These are phyloP conservation scores for Sebastes ruberrimus DNA, from an alignment of 2,797 vertebrate genomes.

Conservation along the genomic window DNA sequence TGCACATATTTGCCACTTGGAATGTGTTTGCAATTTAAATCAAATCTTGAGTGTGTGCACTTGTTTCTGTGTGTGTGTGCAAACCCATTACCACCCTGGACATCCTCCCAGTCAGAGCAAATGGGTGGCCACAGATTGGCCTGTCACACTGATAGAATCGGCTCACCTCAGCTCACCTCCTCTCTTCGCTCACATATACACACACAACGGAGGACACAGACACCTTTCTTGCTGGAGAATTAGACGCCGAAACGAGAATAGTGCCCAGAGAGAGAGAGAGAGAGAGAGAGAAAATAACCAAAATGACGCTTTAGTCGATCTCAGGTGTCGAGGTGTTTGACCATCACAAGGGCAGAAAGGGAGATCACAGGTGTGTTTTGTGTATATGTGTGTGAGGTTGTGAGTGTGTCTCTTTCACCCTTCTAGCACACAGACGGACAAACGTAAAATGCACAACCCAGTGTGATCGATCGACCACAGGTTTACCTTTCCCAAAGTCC, in stretches of 20 bases:
- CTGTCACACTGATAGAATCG: constrained; percentile 74
- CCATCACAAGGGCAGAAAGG: constrained; percentile 38
- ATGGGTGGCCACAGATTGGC: constrained; percentile 66
- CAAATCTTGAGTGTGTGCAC: background rate
- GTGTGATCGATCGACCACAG: constrained; percentile 43
- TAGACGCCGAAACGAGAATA: constrained; percentile 20
- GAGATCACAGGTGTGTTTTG: constrained; percentile 32
- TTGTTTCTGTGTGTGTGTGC: background rate
- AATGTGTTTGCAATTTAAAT: constrained; percentile 5
- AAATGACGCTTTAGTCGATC: constrained; percentile 47
- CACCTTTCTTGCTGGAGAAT: constrained; percentile 15
- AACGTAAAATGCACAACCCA: constrained; percentile 22
- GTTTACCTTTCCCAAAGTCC: constrained; percentile 33
- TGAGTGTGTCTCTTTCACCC: constrained; percentile 35
- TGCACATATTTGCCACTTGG: background rate
- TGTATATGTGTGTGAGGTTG: background rate
- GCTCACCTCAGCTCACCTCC: constrained; percentile 38
- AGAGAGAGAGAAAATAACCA: constrained; percentile 27
- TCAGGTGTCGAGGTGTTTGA: constrained; percentile 37
- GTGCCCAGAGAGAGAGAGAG: background rate
- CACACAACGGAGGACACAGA: background rate
- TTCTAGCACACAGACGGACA: background rate
- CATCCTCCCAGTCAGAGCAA: constrained; percentile 65
- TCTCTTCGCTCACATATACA: constrained; percentile 34
- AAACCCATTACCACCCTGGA: constrained; percentile 59